Base-by-base conservation (phyloP, 1,140 invertebrate species). In the Apis laboriosa region DNA sequence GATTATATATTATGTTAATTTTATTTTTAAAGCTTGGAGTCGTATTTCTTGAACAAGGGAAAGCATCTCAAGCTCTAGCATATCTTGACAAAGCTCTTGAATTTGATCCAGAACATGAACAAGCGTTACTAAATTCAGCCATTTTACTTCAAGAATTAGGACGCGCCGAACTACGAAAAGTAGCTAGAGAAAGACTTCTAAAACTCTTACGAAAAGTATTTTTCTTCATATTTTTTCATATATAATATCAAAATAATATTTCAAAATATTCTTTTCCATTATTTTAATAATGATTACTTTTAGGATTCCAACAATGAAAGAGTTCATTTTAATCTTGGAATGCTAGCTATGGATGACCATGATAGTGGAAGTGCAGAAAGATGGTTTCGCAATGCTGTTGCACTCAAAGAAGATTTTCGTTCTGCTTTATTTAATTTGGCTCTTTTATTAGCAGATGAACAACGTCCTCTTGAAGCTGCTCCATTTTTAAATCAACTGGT, bases 361-460 rank as follows among this genome's bases (percentile, higher is more conserved):
- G 97, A 98, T 91, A 97, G 96, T 43, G 95, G 96, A n/a, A 96
- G 97, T 86, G 98, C 98, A 0, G 98, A 98, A 92, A 96, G 97
- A 64, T 98, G 97, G 96, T 98, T 99, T 92, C 95, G 97, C 70
- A 96, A 96, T 61, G 97, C 97, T 2, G 96, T 98, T 11, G 96
- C 98, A 88, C 94, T 98, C 1, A 97, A 97, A 90, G 95, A 96
- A 5, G 97, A 97, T 93, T 99, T 99, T 92, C 95, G 98, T 68
- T 98, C 98, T 84, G 98, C 98, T 1, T 95, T 99, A 0, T 99
- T 99, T 92, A 99, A 99, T 95, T 94, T 99, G 75, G 98, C 98
- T 0, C 94, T 99, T 53, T 94, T 99, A 53, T 93, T 99, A 72
- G 97, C 98, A 0, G 98, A 99, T 92, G 96, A 97, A 74, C 96